Percentiles rank a stretch among this genome's conserved stretches.
phyloP scores from a whole-genome alignment of 2,888 invertebrate genomes.

The Clanis bilineata region DNA sequence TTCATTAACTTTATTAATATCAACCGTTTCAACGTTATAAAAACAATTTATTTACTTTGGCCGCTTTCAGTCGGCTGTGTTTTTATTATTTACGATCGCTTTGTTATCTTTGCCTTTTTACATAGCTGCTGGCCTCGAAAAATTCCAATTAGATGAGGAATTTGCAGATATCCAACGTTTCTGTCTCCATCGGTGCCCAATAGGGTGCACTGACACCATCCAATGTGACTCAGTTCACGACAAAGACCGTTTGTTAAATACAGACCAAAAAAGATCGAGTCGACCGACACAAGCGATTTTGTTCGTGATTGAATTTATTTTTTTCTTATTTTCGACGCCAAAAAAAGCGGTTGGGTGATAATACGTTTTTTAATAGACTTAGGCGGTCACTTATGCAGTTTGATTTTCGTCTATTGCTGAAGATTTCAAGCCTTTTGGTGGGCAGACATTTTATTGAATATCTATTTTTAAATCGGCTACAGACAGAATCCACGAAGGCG shows the following conservation, averaged over 20 bases:
- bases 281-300: slow-evolving; percentile 26
- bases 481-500: not conserved
- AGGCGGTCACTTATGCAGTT: not conserved
- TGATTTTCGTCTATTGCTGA: not conserved
- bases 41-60: not conserved
- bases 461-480: slow-evolving; percentile 8
- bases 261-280: slow-evolving; percentile 25
- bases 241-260: slow-evolving; percentile 26
- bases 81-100: not conserved
- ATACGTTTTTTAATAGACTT: slow-evolving; percentile 5
- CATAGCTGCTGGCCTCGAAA: not conserved
- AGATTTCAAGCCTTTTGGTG: not conserved
- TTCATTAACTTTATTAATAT: not conserved
- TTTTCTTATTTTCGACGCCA: not conserved
- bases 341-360: not conserved
- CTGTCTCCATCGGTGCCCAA: slow-evolving; percentile 22
- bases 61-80: not conserved
- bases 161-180: slow-evolving; percentile 12
- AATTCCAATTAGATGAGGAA: not conserved
- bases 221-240: slow-evolving; percentile 34
- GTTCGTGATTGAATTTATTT: slow-evolving; percentile 27
- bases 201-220: slow-evolving; percentile 35
- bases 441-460: not conserved
- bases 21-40: not conserved
- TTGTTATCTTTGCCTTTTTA: not conserved